Evolutionary conservation across 2,888 invertebrate genomes (phyloP).

Genomic region (Tridacna crocea): DNA sequence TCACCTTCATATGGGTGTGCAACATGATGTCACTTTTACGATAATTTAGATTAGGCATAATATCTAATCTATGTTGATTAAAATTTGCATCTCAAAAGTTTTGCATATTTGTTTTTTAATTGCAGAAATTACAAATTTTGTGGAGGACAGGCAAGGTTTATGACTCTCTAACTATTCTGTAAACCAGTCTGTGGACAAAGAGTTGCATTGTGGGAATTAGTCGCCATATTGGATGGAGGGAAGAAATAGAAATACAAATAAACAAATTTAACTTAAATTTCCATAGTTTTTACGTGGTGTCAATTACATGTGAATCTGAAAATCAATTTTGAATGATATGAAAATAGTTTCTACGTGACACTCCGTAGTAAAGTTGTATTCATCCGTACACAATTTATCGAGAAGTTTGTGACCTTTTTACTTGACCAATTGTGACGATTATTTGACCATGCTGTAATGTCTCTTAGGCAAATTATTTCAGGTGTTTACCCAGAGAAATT

Average conservation of each 20-base stretch:
- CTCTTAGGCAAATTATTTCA: background rate
- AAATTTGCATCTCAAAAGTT: too few relatives aligned
- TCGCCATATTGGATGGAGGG: slow-evolving; percentile 67
- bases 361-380: background rate
- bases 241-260: slow-evolving; percentile 49
- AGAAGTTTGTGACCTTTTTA: slow-evolving; percentile 58
- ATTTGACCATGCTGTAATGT: slow-evolving; percentile 19
- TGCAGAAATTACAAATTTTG: too few relatives aligned
- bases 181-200: slow-evolving; percentile 17
- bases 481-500: background rate
- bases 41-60: too few relatives aligned
- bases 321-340: background rate
- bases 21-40: too few relatives aligned
- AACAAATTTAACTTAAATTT: slow-evolving; percentile 14
- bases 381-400: background rate
- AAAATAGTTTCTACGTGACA: background rate
- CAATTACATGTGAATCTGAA: background rate
- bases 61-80: too few relatives aligned
- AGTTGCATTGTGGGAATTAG: slow-evolving; percentile 46
- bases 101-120: too few relatives aligned
- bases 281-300: background rate
- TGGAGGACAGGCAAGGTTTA: background rate
- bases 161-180: background rate
- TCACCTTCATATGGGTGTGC: too few relatives aligned
- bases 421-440: slow-evolving; percentile 32